These are phyloP conservation scores for Tryphoninae sp. DNA, from an alignment of 2,888 invertebrate species.

Conservation along the genomic window DNA sequence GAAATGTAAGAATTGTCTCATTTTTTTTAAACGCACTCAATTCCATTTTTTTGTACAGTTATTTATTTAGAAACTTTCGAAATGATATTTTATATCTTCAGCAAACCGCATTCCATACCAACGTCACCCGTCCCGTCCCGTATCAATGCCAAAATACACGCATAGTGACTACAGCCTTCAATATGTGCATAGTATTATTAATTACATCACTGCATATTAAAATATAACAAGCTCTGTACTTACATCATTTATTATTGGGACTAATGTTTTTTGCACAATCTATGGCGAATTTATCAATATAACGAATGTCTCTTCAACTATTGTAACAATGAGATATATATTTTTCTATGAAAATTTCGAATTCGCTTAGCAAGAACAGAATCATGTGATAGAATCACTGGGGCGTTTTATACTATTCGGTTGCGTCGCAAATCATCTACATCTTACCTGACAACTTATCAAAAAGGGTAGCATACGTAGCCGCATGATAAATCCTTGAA, in stretches of 20 bases:
- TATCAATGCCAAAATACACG: constrained; percentile 53
- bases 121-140: constrained; percentile 13
- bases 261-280: background rate
- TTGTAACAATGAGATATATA: background rate
- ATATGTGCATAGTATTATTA: constrained; percentile 27
- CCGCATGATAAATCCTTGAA: background rate
- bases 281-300: constrained; percentile 18
- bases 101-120: constrained; percentile 33
- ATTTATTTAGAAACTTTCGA: constrained; percentile 59
- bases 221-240: constrained; percentile 47
- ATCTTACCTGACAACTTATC: background rate
- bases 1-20: constrained; percentile 54
- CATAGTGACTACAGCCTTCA: constrained; percentile 41
- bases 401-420: background rate
- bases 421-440: background rate
- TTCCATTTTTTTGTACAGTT: constrained; percentile 57
- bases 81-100: constrained; percentile 39
- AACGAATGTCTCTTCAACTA: constrained; percentile 3
- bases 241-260: constrained; percentile 29
- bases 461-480: background rate
- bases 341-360: background rate
- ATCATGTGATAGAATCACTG: background rate
- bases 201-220: constrained; percentile 23
- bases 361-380: background rate
- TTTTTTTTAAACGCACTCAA: constrained; percentile 48